phyloP scores from a whole-genome alignment of 2,797 vertebrate genomes.

The Sardinella longiceps region DNA sequence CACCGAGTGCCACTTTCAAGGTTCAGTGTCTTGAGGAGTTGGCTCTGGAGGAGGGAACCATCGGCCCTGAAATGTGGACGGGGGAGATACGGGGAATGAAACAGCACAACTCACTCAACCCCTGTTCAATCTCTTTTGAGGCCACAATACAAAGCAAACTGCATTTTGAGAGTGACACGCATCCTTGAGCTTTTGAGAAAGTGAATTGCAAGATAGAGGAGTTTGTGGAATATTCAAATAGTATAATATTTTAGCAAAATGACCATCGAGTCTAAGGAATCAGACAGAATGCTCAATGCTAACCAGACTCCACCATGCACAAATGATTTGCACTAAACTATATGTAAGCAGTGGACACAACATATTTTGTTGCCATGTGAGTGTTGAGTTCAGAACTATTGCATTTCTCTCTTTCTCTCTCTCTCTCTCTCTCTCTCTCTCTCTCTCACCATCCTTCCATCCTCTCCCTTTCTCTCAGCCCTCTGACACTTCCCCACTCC shows the following conservation, averaged over 20 bases:
- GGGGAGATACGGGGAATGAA: neutral
- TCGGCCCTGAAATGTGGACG: neutral
- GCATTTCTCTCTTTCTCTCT: too few species aligned
- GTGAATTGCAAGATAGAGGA: neutral
- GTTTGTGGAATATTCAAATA: too few species aligned
- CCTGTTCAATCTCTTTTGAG: neutral
- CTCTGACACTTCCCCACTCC: neutral
- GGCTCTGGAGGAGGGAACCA: neutral
- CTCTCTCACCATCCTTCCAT: neutral
- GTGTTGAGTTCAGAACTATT: too few species aligned
- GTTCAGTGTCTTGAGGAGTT: neutral
- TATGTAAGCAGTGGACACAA: neutral
- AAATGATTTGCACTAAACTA: neutral
- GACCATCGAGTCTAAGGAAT: neutral
- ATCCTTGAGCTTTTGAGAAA: neutral
- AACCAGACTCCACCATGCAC: neutral
- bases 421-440: conserved; percentile 31
- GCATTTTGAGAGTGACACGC: neutral
- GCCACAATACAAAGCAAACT: neutral
- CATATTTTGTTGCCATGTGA: too few species aligned
- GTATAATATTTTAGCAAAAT: neutral
- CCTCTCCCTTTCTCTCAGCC: neutral
- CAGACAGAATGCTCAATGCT: neutral
- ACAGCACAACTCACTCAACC: neutral
- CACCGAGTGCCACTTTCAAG: neutral